These are phyloP conservation scores for Cryptocephalus moraei DNA, from an alignment of 2,888 invertebrate species.

Conservation along the genomic window DNA sequence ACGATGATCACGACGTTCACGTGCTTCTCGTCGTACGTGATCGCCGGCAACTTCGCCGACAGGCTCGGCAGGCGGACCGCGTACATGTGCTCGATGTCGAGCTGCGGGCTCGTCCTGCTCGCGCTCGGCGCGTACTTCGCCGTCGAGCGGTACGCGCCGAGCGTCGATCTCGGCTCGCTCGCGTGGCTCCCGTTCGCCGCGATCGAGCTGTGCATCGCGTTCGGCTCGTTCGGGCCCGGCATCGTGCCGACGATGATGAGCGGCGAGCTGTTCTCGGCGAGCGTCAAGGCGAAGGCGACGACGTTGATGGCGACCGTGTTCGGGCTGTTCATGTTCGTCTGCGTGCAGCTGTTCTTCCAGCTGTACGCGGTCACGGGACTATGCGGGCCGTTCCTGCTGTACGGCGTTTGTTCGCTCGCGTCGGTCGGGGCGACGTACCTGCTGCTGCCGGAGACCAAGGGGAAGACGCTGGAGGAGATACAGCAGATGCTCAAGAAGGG, in stretches of 20 bases:
- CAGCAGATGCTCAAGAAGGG: background rate
- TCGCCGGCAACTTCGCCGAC: conserved; percentile 20
- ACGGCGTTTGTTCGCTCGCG: background rate
- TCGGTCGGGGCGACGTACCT: background rate
- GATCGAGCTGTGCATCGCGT: conserved; percentile 15
- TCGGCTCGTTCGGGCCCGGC: conserved; percentile 16
- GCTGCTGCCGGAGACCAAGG: background rate
- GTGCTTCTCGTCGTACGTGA: conserved; percentile 11
- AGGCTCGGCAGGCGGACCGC: conserved; percentile 24
- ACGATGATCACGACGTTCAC: conserved; percentile 23
- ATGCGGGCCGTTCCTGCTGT: background rate
- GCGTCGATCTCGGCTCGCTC: conserved; percentile 13
- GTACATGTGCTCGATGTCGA: conserved; percentile 21
- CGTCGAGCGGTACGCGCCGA: conserved; percentile 14
- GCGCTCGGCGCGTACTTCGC: conserved; percentile 24
- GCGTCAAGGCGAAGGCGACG: conserved; percentile 25
- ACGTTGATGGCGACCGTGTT: conserved; percentile 7
- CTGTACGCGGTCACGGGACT: background rate
- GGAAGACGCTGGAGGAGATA: background rate
- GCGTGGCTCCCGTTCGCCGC: conserved; percentile 26
- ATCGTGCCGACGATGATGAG: conserved; percentile 25
- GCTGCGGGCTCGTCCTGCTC: conserved; percentile 18
- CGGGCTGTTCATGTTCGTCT: background rate
- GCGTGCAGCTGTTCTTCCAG: background rate
- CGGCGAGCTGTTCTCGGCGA: conserved; percentile 28